phyloP scores from a whole-genome alignment of 1,140 invertebrate species.

The Tetragnatha versicolor region DNA sequence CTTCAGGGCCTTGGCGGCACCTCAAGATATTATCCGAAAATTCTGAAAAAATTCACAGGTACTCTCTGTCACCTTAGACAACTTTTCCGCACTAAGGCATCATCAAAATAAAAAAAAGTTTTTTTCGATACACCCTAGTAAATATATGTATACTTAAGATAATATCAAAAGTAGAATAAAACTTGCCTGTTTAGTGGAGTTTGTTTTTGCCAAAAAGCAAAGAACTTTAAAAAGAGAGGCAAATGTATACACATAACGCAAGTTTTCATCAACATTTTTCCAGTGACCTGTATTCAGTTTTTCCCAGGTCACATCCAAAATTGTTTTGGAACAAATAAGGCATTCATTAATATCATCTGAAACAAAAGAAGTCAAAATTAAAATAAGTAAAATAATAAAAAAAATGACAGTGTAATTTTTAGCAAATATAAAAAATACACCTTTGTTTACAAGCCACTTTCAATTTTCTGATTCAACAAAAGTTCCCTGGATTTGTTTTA shows the following conservation, averaged over 20 bases:
- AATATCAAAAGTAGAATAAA: too few species aligned
- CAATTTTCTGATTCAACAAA: not conserved
- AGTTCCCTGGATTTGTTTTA: not conserved
- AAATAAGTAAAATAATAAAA: not conserved
- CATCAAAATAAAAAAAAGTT: too few species aligned
- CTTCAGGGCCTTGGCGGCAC: too few species aligned
- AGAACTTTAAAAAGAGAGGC: slow-evolving; percentile 68
- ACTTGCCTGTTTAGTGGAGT: slow-evolving; percentile 8
- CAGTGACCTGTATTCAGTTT: slow-evolving; percentile 84
- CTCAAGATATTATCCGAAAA: too few species aligned
- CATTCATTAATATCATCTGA: not conserved
- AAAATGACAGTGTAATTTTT: not conserved
- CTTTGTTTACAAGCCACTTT: not conserved
- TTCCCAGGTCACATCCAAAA: slow-evolving; percentile 80
- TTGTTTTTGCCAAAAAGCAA: slow-evolving; percentile 59
- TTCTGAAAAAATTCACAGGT: too few species aligned
- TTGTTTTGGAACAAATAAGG: slow-evolving; percentile 50
- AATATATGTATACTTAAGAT: too few species aligned
- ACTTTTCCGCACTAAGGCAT: too few species aligned
- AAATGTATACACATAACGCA: slow-evolving; percentile 65
- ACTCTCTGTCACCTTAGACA: too few species aligned
- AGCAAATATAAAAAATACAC: not conserved
- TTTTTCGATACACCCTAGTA: too few species aligned
- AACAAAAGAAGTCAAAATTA: not conserved
- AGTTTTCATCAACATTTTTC: slow-evolving; percentile 74